phyloP scores from a whole-genome alignment of 1,140 invertebrate genomes.

The Drosophila aff. region DNA sequence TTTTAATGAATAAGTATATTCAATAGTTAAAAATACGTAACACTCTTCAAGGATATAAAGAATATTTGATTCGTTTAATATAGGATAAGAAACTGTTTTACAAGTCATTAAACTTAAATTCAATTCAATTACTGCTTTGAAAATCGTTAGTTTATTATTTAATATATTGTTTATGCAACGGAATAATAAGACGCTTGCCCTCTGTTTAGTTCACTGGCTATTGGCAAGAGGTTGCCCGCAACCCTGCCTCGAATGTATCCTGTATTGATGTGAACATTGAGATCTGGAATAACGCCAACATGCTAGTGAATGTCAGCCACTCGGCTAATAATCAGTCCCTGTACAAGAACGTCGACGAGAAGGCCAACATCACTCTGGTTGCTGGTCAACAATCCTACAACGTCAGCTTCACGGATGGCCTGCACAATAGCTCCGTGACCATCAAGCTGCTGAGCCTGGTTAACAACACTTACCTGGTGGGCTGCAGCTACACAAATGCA shows the following conservation, averaged over 20 bases:
- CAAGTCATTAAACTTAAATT: no score
- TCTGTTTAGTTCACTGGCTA: constrained; percentile 28
- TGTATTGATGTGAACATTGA: constrained; percentile 26
- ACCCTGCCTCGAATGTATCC: constrained; percentile 22
- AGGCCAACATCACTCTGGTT: constrained; percentile 30
- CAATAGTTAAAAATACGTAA: not conserved
- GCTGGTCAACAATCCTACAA: constrained; percentile 17
- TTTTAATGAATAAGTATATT: not conserved
- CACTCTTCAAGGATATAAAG: not conserved
- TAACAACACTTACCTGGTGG: constrained; percentile 32
- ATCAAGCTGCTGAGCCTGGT: constrained; percentile 46
- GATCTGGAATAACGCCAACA: constrained; percentile 1
- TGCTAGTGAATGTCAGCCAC: constrained; percentile 47
- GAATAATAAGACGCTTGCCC: not conserved
- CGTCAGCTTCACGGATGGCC: constrained; percentile 23
- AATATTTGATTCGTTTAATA: no score
- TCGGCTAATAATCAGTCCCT: constrained; percentile 24
- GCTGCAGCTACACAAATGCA: constrained; percentile 56
- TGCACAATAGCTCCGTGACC: not conserved
- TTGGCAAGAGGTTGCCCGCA: constrained; percentile 59
- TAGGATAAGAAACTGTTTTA: no score
- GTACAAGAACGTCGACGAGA: constrained; percentile 28
- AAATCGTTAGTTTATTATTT: not conserved
- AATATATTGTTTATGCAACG: not conserved
- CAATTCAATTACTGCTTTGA: no score